These are phyloP conservation scores for Lutraria rhynchaena DNA, from an alignment of 1,140 invertebrate species.

Conservation along the genomic window DNA sequence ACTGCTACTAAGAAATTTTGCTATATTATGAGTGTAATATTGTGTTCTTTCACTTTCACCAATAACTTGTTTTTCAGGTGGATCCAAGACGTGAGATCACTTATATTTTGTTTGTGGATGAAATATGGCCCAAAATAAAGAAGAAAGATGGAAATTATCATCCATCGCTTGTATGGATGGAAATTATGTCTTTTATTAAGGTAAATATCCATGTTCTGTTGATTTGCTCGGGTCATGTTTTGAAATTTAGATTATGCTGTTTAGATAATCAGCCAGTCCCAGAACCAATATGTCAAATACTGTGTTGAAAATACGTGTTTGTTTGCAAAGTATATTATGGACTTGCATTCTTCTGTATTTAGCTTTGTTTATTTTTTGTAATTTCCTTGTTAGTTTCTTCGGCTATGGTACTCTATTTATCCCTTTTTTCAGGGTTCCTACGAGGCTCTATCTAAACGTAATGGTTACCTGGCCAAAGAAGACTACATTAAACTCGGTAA, in stretches of 20 bases:
- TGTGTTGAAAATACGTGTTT: too few relatives aligned
- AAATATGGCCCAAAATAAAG: slow-evolving; percentile 64
- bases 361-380: too few relatives aligned
- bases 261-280: too few relatives aligned
- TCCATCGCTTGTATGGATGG: slow-evolving; percentile 66
- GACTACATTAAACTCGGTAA: slow-evolving; percentile 70
- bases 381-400: too few relatives aligned
- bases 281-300: not conserved
- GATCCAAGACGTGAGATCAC: slow-evolving; percentile 63
- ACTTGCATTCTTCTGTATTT: too few relatives aligned
- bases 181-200: slow-evolving; percentile 70
- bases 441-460: slow-evolving; percentile 64
- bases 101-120: slow-evolving; percentile 65
- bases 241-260: too few relatives aligned
- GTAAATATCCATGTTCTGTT: too few relatives aligned
- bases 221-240: too few relatives aligned
- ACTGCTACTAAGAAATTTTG: too few relatives aligned
- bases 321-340: too few relatives aligned
- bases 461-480: slow-evolving; percentile 64
- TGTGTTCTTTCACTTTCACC: not conserved
- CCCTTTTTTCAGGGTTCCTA: slow-evolving; percentile 67
- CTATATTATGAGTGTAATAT: too few relatives aligned
- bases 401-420: too few relatives aligned
- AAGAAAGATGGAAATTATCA: slow-evolving; percentile 56
- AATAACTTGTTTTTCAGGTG: not conserved